phyloP scores from a whole-genome alignment of 2,113 vertebrate genomes.

The Prolemur simus region DNA sequence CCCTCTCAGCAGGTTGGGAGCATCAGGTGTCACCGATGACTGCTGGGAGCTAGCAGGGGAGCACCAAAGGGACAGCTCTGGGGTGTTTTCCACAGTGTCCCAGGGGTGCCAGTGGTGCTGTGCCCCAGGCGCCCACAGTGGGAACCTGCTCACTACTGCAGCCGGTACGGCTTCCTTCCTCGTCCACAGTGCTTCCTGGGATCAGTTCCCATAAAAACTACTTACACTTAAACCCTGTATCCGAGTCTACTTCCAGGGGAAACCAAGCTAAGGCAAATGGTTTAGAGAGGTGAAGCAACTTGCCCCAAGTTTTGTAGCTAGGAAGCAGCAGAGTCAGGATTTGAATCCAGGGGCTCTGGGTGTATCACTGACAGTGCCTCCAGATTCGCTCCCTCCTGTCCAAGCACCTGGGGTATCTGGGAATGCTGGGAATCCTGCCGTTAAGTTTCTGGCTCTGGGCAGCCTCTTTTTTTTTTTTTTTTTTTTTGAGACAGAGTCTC shows the following conservation, averaged over 20 bases:
- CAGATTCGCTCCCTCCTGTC: neutral
- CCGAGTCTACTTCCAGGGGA: neutral
- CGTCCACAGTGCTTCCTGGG: neutral
- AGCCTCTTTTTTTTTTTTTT: no score
- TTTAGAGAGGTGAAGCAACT: neutral
- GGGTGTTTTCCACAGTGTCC: neutral
- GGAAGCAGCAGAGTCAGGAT: neutral
- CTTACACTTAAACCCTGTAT: neutral
- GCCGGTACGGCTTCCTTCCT: neutral
- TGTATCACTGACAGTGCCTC: neutral
- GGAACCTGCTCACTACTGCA: neutral
- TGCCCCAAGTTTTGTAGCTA: neutral
- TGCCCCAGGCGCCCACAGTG: neutral
- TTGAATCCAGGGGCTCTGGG: neutral
- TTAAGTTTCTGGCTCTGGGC: neutral
- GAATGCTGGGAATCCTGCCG: neutral
- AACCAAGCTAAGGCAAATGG: neutral
- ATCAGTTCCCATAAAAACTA: neutral
- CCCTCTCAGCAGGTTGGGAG: neutral
- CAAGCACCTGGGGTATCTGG: neutral
- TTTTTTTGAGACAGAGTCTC: no score
- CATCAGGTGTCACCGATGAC: neutral
- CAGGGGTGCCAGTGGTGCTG: neutral
- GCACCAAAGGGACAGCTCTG: neutral
- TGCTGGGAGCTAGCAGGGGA: neutral